Evolutionary conservation across 2,797 vertebrate species (phyloP), one percentile per base, ranked within the genome.

Genomic region (Myripristis murdjan): DNA sequence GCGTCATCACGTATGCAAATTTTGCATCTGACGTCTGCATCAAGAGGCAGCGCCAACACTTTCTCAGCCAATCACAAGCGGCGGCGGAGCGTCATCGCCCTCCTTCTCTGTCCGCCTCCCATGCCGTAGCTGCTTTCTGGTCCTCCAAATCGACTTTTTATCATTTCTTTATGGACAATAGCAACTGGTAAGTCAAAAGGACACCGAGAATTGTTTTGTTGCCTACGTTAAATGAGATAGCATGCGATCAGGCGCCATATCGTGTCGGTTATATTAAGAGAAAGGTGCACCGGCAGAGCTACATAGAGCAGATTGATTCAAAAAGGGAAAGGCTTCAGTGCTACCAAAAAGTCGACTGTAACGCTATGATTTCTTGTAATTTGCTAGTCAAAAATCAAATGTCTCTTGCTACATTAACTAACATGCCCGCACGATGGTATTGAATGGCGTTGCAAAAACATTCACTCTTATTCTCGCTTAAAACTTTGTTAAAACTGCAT

Each of bases 21-120:
- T 44, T 56, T 2, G 59, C 68, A 54, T 52, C 0, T 1, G 14
- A 0, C 78, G 70, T 77, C 71, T 59, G 1, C 54, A 7, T 33
- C n/a, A 1, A 1, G 18, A 22, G 14, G 22, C 14, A 2, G 28
- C 1, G 49, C 1, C 0, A 0, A 10, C 5, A 18, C 14, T 14
- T 46, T 23, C 14, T 18, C 23, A 44, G 46, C 89, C 85, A 90
- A 89, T 88, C 70, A 68, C 0, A 57, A 39, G n/a, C 1, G 1
- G 20, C 2, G 6, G 10, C 18, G 3, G 10, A 7, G 5, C 0
- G 1, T 1, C 0, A 0, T 2, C 2, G 60, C 66, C 23, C 31
- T 14, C 22, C 28, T 6, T 41, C 23, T 51, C n/a, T n/a, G n/a
- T n/a, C n/a, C n/a, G n/a, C 47, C 65, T n/a, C 47, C 16, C 15